Evolutionary conservation across 2,888 invertebrate species (phyloP).

Genomic region (Calameuta filiformis): DNA sequence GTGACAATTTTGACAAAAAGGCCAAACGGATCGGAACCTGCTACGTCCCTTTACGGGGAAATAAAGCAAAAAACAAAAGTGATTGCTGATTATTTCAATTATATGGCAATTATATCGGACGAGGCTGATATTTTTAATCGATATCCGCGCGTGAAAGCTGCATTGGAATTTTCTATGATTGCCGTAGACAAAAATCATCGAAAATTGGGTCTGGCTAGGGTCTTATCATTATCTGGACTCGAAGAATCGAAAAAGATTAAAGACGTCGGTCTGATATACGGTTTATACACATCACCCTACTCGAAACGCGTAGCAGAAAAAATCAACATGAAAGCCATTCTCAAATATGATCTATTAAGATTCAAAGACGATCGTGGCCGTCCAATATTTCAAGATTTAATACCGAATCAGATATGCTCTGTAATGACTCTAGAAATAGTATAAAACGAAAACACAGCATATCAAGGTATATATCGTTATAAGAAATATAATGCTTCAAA

Average conservation of each 20-base stretch:
- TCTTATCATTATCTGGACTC: slow-evolving; percentile 29
- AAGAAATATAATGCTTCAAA: neutral
- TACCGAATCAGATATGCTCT: slow-evolving; percentile 29
- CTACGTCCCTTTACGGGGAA: slow-evolving; percentile 17
- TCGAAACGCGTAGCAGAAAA: slow-evolving; percentile 34
- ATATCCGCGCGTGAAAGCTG: slow-evolving; percentile 27
- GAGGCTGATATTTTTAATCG: slow-evolving; percentile 23
- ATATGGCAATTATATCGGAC: slow-evolving; percentile 32
- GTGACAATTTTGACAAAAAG: slow-evolving; percentile 35
- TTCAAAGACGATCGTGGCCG: slow-evolving; percentile 18
- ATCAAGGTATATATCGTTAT: too few relatives aligned
- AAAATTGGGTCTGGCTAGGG: slow-evolving; percentile 31
- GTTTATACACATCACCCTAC: slow-evolving; percentile 35
- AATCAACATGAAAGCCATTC: slow-evolving; percentile 27
- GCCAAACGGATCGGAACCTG: slow-evolving; percentile 19
- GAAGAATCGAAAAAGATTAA: slow-evolving; percentile 19
- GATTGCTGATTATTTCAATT: slow-evolving; percentile 35
- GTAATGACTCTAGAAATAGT: slow-evolving; percentile 31
- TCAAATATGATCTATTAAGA: slow-evolving; percentile 30
- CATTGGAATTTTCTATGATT: slow-evolving; percentile 42
- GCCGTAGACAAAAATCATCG: slow-evolving; percentile 39
- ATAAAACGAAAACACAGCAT: neutral
- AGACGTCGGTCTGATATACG: slow-evolving; percentile 33
- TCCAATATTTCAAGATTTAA: slow-evolving; percentile 22
- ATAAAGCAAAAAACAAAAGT: slow-evolving; percentile 22